Conservation (phyloP, 1,140 invertebrate species). For the Archegozetes longisetosus region DNA sequence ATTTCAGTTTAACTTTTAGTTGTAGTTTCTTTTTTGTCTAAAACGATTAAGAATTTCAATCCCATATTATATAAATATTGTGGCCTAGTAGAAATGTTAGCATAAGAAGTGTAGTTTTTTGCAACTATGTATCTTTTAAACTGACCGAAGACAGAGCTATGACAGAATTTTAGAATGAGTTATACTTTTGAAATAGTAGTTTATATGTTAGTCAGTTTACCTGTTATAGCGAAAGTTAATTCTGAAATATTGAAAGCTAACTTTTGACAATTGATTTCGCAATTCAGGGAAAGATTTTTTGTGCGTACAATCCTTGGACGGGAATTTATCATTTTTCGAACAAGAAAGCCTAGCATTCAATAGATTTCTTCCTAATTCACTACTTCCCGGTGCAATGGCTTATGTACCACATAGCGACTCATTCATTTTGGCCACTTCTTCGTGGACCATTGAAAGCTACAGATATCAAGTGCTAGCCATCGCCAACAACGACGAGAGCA, state of each 20-base stretch:
- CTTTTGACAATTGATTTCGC: not conserved
- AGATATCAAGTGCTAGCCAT: slow-evolving; percentile 44
- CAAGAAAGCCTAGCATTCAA: slow-evolving; percentile 65
- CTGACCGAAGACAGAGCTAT: too few species aligned
- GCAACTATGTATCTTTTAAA: too few species aligned
- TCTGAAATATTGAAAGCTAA: not conserved
- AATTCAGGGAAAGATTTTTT: slow-evolving; percentile 51
- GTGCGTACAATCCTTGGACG: slow-evolving; percentile 70
- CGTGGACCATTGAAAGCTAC: slow-evolving; percentile 57
- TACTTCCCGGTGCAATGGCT: slow-evolving; percentile 56
- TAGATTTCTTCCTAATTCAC: slow-evolving; percentile 49
- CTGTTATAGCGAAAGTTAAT: too few species aligned
- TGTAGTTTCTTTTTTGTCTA: too few species aligned
- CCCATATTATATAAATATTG: too few species aligned
- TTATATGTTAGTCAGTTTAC: too few species aligned
- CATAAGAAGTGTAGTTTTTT: too few species aligned
- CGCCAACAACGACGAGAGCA: slow-evolving; percentile 21
- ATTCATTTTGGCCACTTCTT: slow-evolving; percentile 55
- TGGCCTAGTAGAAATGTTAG: too few species aligned
- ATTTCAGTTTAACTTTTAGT: too few species aligned
- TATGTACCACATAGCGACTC: slow-evolving; percentile 60
- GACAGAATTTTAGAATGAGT: too few species aligned
- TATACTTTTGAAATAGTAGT: too few species aligned
- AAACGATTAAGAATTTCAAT: too few species aligned
- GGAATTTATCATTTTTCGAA: slow-evolving; percentile 64